phyloP scores from a whole-genome alignment of 2,888 invertebrate genomes.

The Drosophila testacea region DNA sequence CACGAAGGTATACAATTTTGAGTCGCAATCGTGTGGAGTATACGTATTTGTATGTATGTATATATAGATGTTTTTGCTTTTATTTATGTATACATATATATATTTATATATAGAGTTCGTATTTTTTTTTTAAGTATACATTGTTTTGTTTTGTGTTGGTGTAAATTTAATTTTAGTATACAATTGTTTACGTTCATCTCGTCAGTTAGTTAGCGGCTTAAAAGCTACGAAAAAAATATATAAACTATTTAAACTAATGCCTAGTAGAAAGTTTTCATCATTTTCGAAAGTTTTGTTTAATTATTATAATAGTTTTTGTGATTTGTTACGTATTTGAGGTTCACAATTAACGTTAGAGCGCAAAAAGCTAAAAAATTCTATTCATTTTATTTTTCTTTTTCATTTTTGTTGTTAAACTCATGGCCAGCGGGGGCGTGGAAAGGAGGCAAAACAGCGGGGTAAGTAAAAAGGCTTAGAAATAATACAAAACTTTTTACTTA shows the following conservation, averaged over 20 bases:
- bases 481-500: conserved; percentile 38
- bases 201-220: conserved; percentile 50
- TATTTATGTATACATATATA: conserved; percentile 6
- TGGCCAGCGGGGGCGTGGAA: conserved; percentile 2
- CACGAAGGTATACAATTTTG: conserved; percentile 42
- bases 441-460: not conserved
- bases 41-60: conserved; percentile 34
- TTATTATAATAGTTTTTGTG: conserved; percentile 28
- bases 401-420: not conserved
- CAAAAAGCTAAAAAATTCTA: conserved; percentile 43
- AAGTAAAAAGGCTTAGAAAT: conserved; percentile 18
- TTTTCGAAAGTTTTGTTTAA: conserved; percentile 22
- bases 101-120: conserved; percentile 48
- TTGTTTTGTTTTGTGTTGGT: conserved; percentile 24
- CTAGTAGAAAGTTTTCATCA: conserved; percentile 52
- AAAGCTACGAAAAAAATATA: conserved; percentile 65
- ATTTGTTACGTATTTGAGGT: conserved; percentile 64
- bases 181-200: conserved; percentile 55
- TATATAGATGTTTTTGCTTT: conserved; percentile 4
- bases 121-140: conserved; percentile 47
- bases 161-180: conserved; percentile 67
- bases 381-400: conserved; percentile 3
- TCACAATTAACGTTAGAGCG: conserved; percentile 54
- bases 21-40: conserved; percentile 35
- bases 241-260: conserved; percentile 70